phyloP scores from a whole-genome alignment of 2,888 invertebrate species.

The Smittia aterrima region DNA sequence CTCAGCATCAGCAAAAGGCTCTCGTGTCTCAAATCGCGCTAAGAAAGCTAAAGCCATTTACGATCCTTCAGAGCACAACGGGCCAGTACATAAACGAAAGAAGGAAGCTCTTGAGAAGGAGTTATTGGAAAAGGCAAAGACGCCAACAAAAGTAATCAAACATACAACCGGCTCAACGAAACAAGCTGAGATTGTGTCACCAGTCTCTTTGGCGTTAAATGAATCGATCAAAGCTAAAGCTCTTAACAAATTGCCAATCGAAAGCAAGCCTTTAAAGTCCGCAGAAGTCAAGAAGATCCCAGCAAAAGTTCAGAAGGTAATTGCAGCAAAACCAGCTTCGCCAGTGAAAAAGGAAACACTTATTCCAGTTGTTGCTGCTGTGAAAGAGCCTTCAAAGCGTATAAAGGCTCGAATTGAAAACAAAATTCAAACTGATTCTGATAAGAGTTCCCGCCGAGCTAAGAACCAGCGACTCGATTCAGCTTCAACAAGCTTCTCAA shows the following conservation, averaged over 20 bases:
- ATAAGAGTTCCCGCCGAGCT: not conserved
- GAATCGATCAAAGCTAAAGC: not conserved
- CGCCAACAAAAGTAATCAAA: not conserved
- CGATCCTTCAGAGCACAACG: slow-evolving; percentile 79
- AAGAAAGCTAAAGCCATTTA: slow-evolving; percentile 81
- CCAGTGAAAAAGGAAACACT: not conserved
- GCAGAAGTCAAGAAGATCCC: not conserved
- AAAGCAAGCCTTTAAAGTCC: not conserved
- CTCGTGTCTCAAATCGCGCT: slow-evolving; percentile 4
- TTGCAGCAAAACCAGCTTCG: not conserved
- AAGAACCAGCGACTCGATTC: not conserved
- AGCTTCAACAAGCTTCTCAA: not conserved
- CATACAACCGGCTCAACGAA: not conserved
- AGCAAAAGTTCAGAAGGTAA: not conserved
- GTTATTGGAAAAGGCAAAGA: not conserved
- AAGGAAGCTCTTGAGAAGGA: slow-evolving; percentile 17
- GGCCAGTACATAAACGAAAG: slow-evolving; percentile 53
- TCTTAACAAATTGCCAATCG: not conserved
- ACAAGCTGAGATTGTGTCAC: not conserved
- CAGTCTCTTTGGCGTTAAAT: too few species aligned
- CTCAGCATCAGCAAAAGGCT: not conserved
- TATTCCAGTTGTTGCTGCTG: not conserved
- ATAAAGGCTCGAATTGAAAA: not conserved
- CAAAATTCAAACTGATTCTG: not conserved
- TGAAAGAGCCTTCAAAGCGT: slow-evolving; percentile 6